Percentiles rank a stretch among this genome's conserved stretches.
These are phyloP conservation scores for Dioctria rufipes DNA, from an alignment of 2,888 invertebrate genomes.

Conservation along the genomic window DNA sequence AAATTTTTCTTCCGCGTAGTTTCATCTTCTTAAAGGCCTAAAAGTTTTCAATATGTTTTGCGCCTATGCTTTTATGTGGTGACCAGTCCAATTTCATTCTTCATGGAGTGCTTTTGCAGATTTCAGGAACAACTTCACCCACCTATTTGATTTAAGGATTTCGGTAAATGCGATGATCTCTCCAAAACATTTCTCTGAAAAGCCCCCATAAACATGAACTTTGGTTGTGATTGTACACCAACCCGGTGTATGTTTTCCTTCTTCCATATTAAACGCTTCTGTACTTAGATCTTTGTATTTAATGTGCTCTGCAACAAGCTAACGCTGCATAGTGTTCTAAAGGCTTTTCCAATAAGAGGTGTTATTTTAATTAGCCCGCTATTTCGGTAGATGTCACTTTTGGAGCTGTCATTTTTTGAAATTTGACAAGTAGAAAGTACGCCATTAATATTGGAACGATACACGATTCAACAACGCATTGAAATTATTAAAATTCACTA, in stretches of 20 bases:
- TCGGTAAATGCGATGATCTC: background rate
- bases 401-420: too few species aligned
- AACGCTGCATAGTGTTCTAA: background rate
- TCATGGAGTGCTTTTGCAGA: too few species aligned
- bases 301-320: background rate
- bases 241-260: background rate
- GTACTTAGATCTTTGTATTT: background rate
- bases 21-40: background rate
- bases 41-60: background rate
- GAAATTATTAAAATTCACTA: too few species aligned
- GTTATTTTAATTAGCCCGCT: too few species aligned
- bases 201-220: background rate
- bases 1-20: background rate
- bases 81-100: background rate
- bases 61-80: background rate
- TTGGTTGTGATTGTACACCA: background rate
- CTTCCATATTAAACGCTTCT: background rate
- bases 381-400: too few species aligned
- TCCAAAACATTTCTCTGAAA: background rate
- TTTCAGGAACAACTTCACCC: too few species aligned
- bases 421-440: too few species aligned
- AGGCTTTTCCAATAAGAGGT: too few species aligned
- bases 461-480: too few species aligned
- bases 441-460: too few species aligned
- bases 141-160: too few species aligned